These are phyloP conservation scores for Brachyopa scutellaris DNA, from an alignment of 2,888 invertebrate species.

Conservation along the genomic window DNA sequence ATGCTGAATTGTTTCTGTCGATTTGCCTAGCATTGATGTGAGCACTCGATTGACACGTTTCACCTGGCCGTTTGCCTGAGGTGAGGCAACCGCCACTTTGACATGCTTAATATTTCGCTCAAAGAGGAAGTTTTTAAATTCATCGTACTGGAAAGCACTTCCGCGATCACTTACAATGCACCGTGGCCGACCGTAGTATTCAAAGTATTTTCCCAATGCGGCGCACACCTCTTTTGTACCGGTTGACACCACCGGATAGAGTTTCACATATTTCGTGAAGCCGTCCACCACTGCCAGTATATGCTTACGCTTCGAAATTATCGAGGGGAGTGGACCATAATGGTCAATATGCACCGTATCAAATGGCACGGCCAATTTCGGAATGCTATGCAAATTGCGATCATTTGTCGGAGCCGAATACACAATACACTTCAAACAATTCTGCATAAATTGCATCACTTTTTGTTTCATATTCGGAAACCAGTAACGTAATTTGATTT, in stretches of 20 bases:
- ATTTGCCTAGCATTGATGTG: slow-evolving; percentile 9
- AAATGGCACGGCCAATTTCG: slow-evolving; percentile 78
- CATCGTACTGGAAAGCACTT: slow-evolving; percentile 77
- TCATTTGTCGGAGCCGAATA: slow-evolving; percentile 74
- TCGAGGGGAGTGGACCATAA: background rate
- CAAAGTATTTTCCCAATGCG: background rate
- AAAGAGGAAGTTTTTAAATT: slow-evolving; percentile 76
- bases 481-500: slow-evolving; percentile 76
- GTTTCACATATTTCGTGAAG: background rate
- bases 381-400: slow-evolving; percentile 78
- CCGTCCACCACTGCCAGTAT: background rate
- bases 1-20: background rate
- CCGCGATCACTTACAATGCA: slow-evolving; percentile 78
- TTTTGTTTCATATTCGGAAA: slow-evolving; percentile 77
- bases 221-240: background rate
- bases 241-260: background rate
- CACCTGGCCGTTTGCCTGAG: slow-evolving; percentile 8
- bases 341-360: slow-evolving; percentile 77
- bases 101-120: slow-evolving; percentile 60
- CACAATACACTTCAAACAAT: slow-evolving; percentile 41
- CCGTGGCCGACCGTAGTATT: background rate
- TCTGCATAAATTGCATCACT: slow-evolving; percentile 4
- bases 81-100: background rate
- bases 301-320: background rate
- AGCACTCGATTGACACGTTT: slow-evolving; percentile 37